Base-by-base conservation (phyloP, 1,140 invertebrate species). In the Camponotus floridanus region DNA sequence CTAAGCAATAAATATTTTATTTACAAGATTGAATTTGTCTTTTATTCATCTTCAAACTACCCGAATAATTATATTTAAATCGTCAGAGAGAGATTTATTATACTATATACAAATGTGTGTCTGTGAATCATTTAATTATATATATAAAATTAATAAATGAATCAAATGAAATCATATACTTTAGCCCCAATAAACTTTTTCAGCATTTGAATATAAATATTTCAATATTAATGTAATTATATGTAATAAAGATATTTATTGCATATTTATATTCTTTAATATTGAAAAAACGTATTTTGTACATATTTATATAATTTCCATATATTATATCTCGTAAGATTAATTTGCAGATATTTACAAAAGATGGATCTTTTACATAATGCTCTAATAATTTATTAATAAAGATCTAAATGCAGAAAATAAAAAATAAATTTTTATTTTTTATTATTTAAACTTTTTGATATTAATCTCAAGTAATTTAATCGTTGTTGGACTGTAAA, bases 1-100 rank as follows among this genome's bases (percentile, higher is more conserved):
- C 80, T 91, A 87, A 76, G 87, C 79, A 92, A 93, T 93, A 92
- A 93, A 94, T 92, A 91, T 70, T 92, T 94, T 94, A 94, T 94
- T 94, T 92, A 92, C 90, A 93, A 91, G 78, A 87, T 55, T 51
- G 39, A 61, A 83, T 65, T 68, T 65, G 11, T 33, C 15, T 86
- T 86, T 86, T 55, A 48, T 67, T 67, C 55, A 80, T 45, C 21
- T 36, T 62, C 42, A 76, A 48, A 61, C 4, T 76, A 81, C 18
- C 3, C 67, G 15, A 57, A 74, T 42, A 51, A 70, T 64, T 33
- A 51, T 61, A 18, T 36, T 61, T 73, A 65, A 74, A 5, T 36
- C n/a, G 15, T 71, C n/a, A 64, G 26, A 0, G 26, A 26, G 26
- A 26, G 15, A 18, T 73, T 45, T 45, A 45, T 45, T 45, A 45